phyloP scores from a whole-genome alignment of 1,140 invertebrate species.

The Hycleus cichorii region DNA sequence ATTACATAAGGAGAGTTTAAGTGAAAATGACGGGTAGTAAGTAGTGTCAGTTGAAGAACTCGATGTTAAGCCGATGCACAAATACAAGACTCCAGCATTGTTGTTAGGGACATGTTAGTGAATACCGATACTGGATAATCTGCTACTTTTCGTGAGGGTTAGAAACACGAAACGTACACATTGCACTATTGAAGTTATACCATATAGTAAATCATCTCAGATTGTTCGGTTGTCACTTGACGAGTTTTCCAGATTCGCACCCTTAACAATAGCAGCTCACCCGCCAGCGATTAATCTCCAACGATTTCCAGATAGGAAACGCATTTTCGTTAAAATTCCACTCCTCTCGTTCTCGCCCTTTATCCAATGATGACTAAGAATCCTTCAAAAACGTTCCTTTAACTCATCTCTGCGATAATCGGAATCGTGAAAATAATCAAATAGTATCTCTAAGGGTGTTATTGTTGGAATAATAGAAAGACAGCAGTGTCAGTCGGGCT shows the following conservation, averaged over 20 bases:
- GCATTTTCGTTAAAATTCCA: too few relatives aligned
- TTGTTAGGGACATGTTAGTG: constrained; percentile 32
- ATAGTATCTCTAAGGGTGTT: too few relatives aligned
- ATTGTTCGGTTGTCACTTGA: constrained; percentile 18
- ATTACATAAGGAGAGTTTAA: constrained; percentile 25
- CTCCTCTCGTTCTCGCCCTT: too few relatives aligned
- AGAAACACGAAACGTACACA: constrained; percentile 11
- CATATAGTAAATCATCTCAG: constrained; percentile 20
- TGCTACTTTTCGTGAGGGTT: constrained; percentile 17
- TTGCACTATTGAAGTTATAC: constrained; percentile 17
- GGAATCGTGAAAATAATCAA: too few relatives aligned
- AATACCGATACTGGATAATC: constrained; percentile 39
- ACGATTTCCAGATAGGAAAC: too few relatives aligned
- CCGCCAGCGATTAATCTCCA: too few relatives aligned
- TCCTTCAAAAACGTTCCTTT: too few relatives aligned
- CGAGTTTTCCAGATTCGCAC: constrained; percentile 19
- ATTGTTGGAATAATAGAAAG: too few relatives aligned
- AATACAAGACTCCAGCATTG: constrained; percentile 26
- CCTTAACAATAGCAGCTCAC: constrained; percentile 1
- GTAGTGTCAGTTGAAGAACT: constrained; percentile 21
- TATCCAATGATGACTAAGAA: too few relatives aligned
- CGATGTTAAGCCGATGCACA: constrained; percentile 31
- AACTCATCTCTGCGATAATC: too few relatives aligned
- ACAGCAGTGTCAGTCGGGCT: too few relatives aligned
- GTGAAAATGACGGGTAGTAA: constrained; percentile 19